Percentiles rank a stretch among this genome's conserved stretches.
These are phyloP conservation scores for Crax fasciolata DNA, from an alignment of 2,797 vertebrate genomes.

Conservation along the genomic window DNA sequence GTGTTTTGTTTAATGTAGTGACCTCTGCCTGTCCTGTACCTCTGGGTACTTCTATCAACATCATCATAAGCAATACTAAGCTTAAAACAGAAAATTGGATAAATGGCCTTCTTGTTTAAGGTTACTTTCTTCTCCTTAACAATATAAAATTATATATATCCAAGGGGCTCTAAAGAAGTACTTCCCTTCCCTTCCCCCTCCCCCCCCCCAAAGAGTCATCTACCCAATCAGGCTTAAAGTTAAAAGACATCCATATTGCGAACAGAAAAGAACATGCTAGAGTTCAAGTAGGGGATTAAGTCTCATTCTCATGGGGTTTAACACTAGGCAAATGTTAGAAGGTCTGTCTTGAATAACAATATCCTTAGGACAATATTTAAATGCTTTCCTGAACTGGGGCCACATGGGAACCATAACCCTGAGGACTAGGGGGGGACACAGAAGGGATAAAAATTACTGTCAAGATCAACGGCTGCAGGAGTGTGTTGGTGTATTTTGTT, in stretches of 20 bases:
- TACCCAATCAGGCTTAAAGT: background rate
- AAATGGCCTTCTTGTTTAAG: background rate
- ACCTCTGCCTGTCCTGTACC: background rate
- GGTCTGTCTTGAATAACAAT: conserved; percentile 1
- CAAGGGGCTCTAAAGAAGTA: background rate
- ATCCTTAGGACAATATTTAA: background rate
- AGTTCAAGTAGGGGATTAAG: conserved; percentile 11
- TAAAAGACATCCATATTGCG: background rate
- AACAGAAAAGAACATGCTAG: background rate
- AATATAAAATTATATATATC: background rate
- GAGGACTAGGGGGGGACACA: background rate
- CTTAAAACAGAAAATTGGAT: background rate
- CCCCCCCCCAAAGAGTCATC: background rate
- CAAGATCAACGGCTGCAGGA: background rate
- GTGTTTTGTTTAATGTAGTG: background rate
- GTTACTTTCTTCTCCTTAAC: background rate
- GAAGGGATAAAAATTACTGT: background rate
- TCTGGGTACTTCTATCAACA: background rate
- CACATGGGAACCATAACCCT: background rate
- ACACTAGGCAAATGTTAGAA: conserved; percentile 21
- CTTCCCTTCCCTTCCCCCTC: no score
- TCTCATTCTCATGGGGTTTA: background rate
- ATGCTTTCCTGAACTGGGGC: background rate
- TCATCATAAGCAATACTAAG: background rate
- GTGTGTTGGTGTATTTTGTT: background rate